Percentiles rank a stretch among this genome's conserved stretches.
Evolutionary conservation across 2,888 invertebrate species (phyloP).

Genomic region (Lysandra bellargus): DNA sequence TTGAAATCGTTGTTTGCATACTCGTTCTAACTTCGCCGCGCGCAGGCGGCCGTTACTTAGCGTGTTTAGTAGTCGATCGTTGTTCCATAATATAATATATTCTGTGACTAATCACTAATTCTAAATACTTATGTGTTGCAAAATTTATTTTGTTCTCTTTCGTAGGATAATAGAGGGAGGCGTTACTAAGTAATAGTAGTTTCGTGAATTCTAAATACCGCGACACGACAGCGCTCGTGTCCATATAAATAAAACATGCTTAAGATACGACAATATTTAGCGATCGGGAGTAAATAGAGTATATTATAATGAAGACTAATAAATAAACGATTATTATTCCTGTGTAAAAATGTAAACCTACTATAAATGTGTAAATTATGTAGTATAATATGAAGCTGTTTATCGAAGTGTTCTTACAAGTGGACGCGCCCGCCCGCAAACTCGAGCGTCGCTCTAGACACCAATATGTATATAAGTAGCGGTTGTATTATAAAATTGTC

Average conservation of each 20-base stretch:
- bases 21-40: constrained; percentile 51
- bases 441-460: constrained; percentile 32
- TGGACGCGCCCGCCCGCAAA: constrained; percentile 45
- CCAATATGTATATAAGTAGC: constrained; percentile 15
- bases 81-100: constrained; percentile 48
- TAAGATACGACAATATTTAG: constrained; percentile 80
- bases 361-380: constrained; percentile 77
- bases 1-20: constrained; percentile 46
- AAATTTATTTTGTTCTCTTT: constrained; percentile 48
- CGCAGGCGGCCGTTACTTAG: constrained; percentile 57
- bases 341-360: constrained; percentile 80
- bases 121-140: constrained; percentile 53
- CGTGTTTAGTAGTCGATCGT: constrained; percentile 60
- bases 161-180: constrained; percentile 43
- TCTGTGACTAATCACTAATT: constrained; percentile 61
- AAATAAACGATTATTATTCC: constrained; percentile 74
- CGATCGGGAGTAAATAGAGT: constrained; percentile 75
- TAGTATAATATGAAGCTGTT: constrained; percentile 76
- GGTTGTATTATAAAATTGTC: background rate
- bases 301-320: constrained; percentile 73
- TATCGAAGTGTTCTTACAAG: constrained; percentile 80
- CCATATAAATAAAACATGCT: constrained; percentile 60
- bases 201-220: constrained; percentile 58
- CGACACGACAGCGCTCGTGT: constrained; percentile 59
- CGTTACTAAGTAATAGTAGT: constrained; percentile 49